These are phyloP conservation scores for Rhabdomys dilectus DNA, from an alignment of 2,113 vertebrate genomes.

Conservation along the genomic window DNA sequence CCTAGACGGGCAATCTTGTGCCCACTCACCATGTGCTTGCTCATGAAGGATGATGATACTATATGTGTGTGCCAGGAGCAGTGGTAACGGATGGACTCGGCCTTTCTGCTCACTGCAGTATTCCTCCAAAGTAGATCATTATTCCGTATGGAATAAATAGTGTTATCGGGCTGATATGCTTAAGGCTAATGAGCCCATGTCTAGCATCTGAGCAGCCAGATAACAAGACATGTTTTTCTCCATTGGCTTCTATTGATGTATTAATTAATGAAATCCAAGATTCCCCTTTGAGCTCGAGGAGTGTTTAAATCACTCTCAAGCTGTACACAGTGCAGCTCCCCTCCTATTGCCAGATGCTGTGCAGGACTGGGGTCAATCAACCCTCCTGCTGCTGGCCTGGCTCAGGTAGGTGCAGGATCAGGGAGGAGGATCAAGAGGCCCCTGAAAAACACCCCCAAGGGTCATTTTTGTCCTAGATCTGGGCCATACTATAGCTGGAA, in stretches of 20 bases:
- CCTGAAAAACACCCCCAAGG: neutral
- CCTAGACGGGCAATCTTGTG: too few species aligned
- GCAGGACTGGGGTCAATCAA: neutral
- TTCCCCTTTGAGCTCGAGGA: conserved; percentile 77
- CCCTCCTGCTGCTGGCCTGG: neutral
- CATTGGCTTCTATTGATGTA: conserved; percentile 85
- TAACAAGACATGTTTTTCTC: conserved; percentile 86
- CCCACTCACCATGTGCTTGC: rapidly evolving
- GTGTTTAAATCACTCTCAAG: conserved; percentile 68
- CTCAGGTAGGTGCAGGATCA: neutral
- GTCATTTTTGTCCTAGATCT: neutral
- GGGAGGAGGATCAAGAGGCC: neutral
- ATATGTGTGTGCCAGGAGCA: conserved; percentile 26
- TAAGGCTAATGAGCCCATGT: conserved; percentile 88
- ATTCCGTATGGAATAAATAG: conserved; percentile 87
- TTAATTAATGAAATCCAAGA: conserved; percentile 87
- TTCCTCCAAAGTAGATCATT: conserved; percentile 84
- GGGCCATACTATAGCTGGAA: too few species aligned
- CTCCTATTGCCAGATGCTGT: neutral
- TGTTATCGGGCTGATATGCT: conserved; percentile 84
- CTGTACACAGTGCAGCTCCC: neutral
- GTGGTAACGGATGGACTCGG: conserved; percentile 73
- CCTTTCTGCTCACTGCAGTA: conserved; percentile 69
- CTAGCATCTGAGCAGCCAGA: conserved; percentile 85
- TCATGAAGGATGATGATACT: neutral